Base-by-base conservation (phyloP, 2,113 vertebrate genomes). In the Ascaphus truei region DNA sequence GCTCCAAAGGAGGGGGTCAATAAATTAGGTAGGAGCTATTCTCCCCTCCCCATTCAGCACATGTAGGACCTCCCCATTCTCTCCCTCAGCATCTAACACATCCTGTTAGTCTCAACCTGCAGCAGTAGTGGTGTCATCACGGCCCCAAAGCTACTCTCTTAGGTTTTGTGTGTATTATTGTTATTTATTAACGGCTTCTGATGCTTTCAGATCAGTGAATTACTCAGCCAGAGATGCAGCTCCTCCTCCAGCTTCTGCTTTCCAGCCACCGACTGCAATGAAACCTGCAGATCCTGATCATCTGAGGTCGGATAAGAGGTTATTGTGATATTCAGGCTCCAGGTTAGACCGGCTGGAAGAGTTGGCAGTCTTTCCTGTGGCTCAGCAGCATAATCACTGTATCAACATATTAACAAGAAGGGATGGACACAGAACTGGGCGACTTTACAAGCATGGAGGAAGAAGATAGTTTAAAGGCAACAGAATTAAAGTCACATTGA, bases 181-280 rank as follows among this genome's bases (percentile, higher is more conserved):
- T n/a, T n/a, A n/a, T 61, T 45, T 59, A 47, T 48, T 58, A 58
- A 50, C 53, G 10, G 37, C 53, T 68, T 68, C 55, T 60, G 56
- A 51, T 68, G 56, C 66, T 52, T 60, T 60, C 23, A 20, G 30
- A 69, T 39, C 31, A 20, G 33, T 41, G 45, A 52, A 61, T 61
- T 48, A 52, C n/a, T 71, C 67, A 51, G 57, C 8, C 34, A 37
- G n/a, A n/a, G n/a, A n/a, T n/a, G n/a, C 41, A 27, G 43, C 53
- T 58, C 43, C 66, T 52, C 56, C 67, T 69, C 48, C 45, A 50
- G 6, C 16, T 36, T 5, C n/a, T 36, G 20, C 56, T 50, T 37
- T 26, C 34, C 36, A 61, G 33, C 56, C 26, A 41, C 67, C 23
- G 67, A 52, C 31, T 37, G 57, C 20, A 71, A 60, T 27, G 27